Conservation (phyloP, 2,113 vertebrate genomes). For the Dasyurus viverrinus region DNA sequence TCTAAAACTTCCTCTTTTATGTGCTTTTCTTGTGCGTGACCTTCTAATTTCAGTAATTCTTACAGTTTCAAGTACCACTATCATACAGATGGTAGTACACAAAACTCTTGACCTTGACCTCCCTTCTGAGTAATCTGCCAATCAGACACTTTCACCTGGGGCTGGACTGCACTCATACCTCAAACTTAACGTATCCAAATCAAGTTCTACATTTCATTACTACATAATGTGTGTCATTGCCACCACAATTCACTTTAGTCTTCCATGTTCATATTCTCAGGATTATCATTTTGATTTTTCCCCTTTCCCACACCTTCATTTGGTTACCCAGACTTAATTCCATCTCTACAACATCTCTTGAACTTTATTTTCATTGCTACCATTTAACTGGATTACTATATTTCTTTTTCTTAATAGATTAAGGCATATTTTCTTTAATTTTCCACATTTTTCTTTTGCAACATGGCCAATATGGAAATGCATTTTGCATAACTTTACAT, state of each 20-base stretch:
- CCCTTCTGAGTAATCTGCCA: background rate
- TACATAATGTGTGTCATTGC: background rate
- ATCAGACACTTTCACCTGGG: background rate
- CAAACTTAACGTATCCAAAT: background rate
- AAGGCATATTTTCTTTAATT: too few species aligned
- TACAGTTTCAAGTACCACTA: background rate
- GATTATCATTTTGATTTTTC: background rate
- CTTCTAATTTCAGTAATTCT: background rate
- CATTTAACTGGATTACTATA: background rate
- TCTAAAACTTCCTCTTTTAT: background rate
- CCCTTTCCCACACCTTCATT: background rate
- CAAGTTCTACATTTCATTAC: background rate
- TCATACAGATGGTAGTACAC: background rate
- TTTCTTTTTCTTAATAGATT: too few species aligned
- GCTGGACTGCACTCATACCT: background rate
- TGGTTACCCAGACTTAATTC: background rate
- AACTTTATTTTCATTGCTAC: background rate
- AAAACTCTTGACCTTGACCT: background rate
- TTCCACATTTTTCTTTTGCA: too few species aligned
- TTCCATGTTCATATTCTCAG: background rate
- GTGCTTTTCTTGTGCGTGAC: background rate
- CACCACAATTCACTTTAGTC: background rate
- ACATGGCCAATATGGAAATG: too few species aligned
- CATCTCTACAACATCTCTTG: background rate
- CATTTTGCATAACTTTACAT: too few species aligned